These are phyloP conservation scores for Julus scandinavius DNA, from an alignment of 2,888 invertebrate genomes.

Conservation along the genomic window DNA sequence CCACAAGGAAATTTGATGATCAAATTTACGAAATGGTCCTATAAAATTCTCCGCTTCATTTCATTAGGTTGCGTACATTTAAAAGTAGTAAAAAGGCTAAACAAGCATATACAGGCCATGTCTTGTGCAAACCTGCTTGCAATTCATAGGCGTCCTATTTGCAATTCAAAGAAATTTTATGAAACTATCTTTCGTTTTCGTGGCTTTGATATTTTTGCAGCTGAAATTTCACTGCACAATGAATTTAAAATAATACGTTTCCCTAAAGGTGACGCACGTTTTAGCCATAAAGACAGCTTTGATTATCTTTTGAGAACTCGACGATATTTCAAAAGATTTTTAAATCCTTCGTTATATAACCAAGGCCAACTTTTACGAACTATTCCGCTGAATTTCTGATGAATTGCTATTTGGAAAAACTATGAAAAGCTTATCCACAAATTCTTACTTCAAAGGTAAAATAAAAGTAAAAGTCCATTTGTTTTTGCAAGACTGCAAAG, in stretches of 20 bases:
- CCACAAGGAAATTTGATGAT: constrained; percentile 16
- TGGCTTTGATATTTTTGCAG: background rate
- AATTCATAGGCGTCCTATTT: background rate
- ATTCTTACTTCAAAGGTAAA: no score
- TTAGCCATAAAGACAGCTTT: background rate
- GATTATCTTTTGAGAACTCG: background rate
- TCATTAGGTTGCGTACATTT: constrained; percentile 28
- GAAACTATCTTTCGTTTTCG: background rate
- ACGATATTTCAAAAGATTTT: background rate
- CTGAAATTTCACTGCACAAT: background rate
- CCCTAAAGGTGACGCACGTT: background rate
- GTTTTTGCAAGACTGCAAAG: no score
- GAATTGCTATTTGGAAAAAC: background rate
- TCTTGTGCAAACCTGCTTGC: background rate
- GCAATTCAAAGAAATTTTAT: constrained; percentile 1
- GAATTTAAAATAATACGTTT: constrained; percentile 23
- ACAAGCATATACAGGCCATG: background rate
- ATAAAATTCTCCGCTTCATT: constrained; percentile 38
- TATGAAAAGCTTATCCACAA: no score
- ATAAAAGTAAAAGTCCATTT: no score
- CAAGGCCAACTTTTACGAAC: background rate
- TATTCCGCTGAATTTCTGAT: background rate
- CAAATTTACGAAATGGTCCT: constrained; percentile 1
- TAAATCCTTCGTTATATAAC: background rate
- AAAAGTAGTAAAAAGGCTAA: background rate